phyloP scores from a whole-genome alignment of 2,113 vertebrate species.

The Suncus etruscus region DNA sequence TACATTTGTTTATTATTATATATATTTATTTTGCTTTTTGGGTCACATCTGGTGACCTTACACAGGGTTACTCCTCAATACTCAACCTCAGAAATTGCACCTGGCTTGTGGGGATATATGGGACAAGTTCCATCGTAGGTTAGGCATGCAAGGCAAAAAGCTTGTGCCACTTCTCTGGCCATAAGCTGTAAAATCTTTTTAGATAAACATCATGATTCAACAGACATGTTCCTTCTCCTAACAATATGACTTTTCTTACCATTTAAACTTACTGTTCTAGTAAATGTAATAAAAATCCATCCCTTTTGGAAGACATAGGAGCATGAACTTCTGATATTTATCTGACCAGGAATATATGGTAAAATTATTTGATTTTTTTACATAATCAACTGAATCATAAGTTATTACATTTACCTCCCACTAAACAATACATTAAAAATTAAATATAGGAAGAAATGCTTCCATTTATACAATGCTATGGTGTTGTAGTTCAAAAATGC shows the following conservation, averaged over 20 bases:
- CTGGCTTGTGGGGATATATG: too few species aligned
- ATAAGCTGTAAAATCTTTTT: too few species aligned
- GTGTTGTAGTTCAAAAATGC: not conserved
- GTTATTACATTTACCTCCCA: not conserved
- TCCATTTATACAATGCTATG: not conserved
- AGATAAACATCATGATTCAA: not conserved
- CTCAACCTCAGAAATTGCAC: too few species aligned
- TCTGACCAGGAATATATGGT: not conserved
- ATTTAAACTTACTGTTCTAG: conserved; percentile 27
- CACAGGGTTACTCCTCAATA: too few species aligned
- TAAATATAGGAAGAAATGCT: not conserved
- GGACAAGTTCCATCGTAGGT: too few species aligned
- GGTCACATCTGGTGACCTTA: too few species aligned
- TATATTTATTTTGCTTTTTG: too few species aligned
- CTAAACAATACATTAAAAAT: not conserved
- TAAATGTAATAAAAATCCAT: conserved; percentile 8
- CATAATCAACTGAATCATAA: not conserved
- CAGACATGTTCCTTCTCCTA: not conserved
- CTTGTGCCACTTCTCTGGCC: too few species aligned
- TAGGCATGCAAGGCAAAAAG: too few species aligned
- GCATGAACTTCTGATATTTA: conserved; percentile 1
- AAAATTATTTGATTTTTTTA: not conserved
- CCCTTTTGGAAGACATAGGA: not conserved
- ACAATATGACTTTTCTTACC: not conserved
- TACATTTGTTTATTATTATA: too few species aligned